phyloP scores from a whole-genome alignment of 2,888 invertebrate species.

The Spatulosminthurus flaviceps region DNA sequence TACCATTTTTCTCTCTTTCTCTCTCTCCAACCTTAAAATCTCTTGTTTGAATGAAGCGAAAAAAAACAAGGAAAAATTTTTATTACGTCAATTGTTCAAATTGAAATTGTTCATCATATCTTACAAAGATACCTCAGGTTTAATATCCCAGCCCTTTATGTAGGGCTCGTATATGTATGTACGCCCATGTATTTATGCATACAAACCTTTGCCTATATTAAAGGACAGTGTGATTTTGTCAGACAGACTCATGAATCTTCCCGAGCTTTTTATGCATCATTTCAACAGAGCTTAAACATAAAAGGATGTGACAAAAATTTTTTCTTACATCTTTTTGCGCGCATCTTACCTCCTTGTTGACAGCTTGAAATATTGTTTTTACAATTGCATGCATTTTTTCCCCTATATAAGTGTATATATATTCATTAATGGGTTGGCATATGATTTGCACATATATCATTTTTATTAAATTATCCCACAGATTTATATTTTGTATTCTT shows the following conservation, averaged over 20 bases:
- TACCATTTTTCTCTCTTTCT: too few species aligned
- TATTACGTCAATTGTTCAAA: constrained; percentile 27
- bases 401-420: not conserved
- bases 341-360: constrained; percentile 7
- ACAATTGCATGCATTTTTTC: not conserved
- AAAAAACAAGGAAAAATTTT: not conserved
- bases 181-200: too few species aligned
- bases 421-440: not conserved
- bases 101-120: constrained; percentile 31
- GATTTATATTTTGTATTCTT: not conserved
- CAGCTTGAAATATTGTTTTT: constrained; percentile 37
- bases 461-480: not conserved
- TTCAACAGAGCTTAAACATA: constrained; percentile 20
- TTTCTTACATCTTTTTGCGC: not conserved
- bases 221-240: not conserved
- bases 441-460: not conserved
- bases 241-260: constrained; percentile 33
- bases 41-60: too few species aligned
- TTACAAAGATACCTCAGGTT: too few species aligned
- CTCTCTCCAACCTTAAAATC: not conserved
- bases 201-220: not conserved
- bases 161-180: too few species aligned
- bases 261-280: constrained; percentile 19
- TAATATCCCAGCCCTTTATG: too few species aligned
- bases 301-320: constrained; percentile 28